A percentile compares a stretch with the other conserved stretches of the same genome.
Evolutionary conservation across 2,888 invertebrate genomes (phyloP).

Genomic region (Sphinx pinastri): DNA sequence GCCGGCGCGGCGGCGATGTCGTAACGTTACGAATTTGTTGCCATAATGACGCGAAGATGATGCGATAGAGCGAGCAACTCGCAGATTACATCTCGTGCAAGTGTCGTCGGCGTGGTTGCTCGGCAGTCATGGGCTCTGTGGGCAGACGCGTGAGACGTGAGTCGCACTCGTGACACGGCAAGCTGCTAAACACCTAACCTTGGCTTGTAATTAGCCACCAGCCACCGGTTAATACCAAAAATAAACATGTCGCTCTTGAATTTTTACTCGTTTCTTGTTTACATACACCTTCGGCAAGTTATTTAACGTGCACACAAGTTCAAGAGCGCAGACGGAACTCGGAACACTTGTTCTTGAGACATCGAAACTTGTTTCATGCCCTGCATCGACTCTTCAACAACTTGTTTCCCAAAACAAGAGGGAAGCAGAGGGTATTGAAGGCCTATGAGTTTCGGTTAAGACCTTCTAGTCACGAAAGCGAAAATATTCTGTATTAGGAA

Average conservation of each 20-base stretch:
- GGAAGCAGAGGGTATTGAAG: background rate
- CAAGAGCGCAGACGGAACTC: conserved; percentile 20
- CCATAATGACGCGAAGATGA: conserved; percentile 33
- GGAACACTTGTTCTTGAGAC: conserved; percentile 22
- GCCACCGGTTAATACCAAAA: conserved; percentile 39
- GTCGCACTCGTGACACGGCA: background rate
- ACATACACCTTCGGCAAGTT: conserved; percentile 26
- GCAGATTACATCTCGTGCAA: conserved; percentile 33
- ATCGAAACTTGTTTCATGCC: conserved; percentile 8
- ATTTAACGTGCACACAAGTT: conserved; percentile 31
- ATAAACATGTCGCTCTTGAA: conserved; percentile 31
- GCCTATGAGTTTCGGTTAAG: background rate
- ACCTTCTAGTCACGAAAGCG: background rate
- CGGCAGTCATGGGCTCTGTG: background rate
- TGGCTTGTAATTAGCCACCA: conserved; percentile 45
- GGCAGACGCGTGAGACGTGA: background rate
- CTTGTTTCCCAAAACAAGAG: background rate
- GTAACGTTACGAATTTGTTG: conserved; percentile 45
- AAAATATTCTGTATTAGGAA: background rate
- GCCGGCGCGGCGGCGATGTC: conserved; percentile 54
- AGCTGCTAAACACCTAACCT: conserved; percentile 42
- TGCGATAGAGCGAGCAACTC: conserved; percentile 32
- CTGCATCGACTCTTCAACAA: background rate
- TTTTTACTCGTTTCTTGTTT: conserved; percentile 28
- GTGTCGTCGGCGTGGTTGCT: conserved; percentile 7